Base-by-base conservation (phyloP, 2,888 invertebrate genomes). In the Plagodis dolabraria region DNA sequence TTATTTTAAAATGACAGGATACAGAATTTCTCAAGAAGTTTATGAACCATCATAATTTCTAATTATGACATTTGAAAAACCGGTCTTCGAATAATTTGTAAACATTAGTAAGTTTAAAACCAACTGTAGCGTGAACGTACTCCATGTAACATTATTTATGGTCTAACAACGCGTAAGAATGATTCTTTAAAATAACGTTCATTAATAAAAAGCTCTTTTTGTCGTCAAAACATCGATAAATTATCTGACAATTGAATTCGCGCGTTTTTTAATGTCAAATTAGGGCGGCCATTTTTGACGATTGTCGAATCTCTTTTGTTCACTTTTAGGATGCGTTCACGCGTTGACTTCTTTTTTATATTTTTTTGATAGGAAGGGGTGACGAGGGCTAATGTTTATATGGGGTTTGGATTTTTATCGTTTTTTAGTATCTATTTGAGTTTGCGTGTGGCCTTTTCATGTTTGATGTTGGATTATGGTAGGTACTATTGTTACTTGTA, bases 231-330 rank as follows among this genome's bases (percentile, higher is more conserved):
- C 87, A 87, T 87, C 89, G 72, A 92, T 91, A 91, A 89, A 92
- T 91, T 89, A 90, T 77, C 70, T 74, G 80, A 87, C 89, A 89
- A 90, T 89, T 85, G 85, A 85, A 86, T 85, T 86, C 80, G 85
- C 89, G 89, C 89, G 84, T 86, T 87, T 88, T 88, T 85, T 80
- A 86, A 87, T 87, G 89, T 90, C 91, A 90, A 89, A 91, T 92
- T 89, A 90, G 88, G 74, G 75, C 85, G 77, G 86, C 86, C 89
- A 86, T 90, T 81, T 79, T 83, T 74, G 79, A 75, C 79, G 76
- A 85, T 83, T 83, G 87, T 85, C 81, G 76, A 77, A 77, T 67
- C 65, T 72, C 65, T 66, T 70, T 84, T 83, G 79, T 83, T 76
- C 74, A 75, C 67, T 79, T 85, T 87, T 82, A 68, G 77, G 80